Conservation (phyloP, 30 jellyfish, hydroid and myxozoan genomes). For the Chrysaora quinquecirrha region DNA sequence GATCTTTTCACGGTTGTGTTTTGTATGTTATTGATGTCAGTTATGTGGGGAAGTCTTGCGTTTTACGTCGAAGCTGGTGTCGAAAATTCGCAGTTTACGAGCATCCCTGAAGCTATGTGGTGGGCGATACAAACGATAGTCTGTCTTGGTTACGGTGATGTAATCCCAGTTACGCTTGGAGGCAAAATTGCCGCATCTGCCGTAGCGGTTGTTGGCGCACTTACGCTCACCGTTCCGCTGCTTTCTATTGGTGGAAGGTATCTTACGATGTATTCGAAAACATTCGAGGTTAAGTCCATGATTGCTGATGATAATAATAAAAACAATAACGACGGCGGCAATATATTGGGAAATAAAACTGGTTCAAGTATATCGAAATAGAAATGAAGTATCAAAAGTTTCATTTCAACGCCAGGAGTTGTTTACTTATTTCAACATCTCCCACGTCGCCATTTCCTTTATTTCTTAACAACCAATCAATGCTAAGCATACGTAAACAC, state of each 20-base stretch:
- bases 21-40: conserved; percentile 62
- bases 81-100: conserved; percentile 41
- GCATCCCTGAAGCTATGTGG: conserved; percentile 88
- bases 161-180: conserved; percentile 75
- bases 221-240: conserved; percentile 79
- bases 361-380: too few relatives aligned
- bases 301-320: background rate
- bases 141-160: conserved; percentile 89
- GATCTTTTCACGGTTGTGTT: conserved; percentile 65
- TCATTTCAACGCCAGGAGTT: too few relatives aligned
- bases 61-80: conserved; percentile 65
- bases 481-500: too few relatives aligned
- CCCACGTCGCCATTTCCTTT: too few relatives aligned
- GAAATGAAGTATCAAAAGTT: too few relatives aligned
- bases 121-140: conserved; percentile 86
- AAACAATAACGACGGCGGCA: background rate
- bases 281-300: conserved; percentile 15
- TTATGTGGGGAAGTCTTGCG: conserved; percentile 74
- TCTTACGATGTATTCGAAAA: conserved; percentile 53
- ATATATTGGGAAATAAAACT: too few relatives aligned
- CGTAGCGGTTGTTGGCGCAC: conserved; percentile 78
- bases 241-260: conserved; percentile 75
- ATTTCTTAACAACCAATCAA: too few relatives aligned
- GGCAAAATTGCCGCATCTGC: conserved; percentile 79
- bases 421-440: too few relatives aligned